Evolutionary conservation across 2,797 vertebrate species (phyloP), one percentile per base, ranked within the genome.

Genomic region (Odontamblyopus lacepedii): DNA sequence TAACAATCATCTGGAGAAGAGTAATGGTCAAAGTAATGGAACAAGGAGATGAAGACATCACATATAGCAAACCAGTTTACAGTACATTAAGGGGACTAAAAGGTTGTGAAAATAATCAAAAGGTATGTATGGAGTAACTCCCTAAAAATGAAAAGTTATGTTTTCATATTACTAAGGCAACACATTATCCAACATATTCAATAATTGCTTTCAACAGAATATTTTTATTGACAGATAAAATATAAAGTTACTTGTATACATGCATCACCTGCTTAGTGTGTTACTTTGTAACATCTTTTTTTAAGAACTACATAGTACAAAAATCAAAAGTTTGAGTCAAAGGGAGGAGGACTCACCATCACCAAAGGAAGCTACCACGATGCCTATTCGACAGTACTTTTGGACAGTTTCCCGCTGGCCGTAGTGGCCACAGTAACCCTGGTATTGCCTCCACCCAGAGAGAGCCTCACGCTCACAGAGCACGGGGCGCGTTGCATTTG

Each of bases 341-440:
- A 59, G 41, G 68, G 61, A 68, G 71, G 67, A 78, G 72, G 41
- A 93, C 93, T 93, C 88, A 93, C 93, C 93, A 93, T 94, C 90
- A 90, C 92, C 89, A 85, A 88, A 78, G 76, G 85, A 86, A 88
- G 89, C 86, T 84, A 85, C 85, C 85, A 67, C 82, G 51, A 64
- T 5, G 80, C 65, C 79, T 72, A 78, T 70, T 88, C 76, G 83
- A 71, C 68, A 85, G 71, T 82, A 87, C 79, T 84, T 79, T 80
- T 79, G 79, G 86, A 84, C 67, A 81, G 78, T 86, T 88, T 87
- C 85, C 85, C 78, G 84, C 83, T 85, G 83, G 86, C 59, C n/a
- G 63, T 50, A 67, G 74, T 79, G 69, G 82, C 79, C 72, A 76
- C 80, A 83, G 83, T 83, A 81, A 82, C 82, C 73, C 83, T 77